Evolutionary conservation across 1,140 invertebrate genomes (phyloP), one percentile per base, ranked within the genome.

Genomic region (Phymastichus coffea): DNA sequence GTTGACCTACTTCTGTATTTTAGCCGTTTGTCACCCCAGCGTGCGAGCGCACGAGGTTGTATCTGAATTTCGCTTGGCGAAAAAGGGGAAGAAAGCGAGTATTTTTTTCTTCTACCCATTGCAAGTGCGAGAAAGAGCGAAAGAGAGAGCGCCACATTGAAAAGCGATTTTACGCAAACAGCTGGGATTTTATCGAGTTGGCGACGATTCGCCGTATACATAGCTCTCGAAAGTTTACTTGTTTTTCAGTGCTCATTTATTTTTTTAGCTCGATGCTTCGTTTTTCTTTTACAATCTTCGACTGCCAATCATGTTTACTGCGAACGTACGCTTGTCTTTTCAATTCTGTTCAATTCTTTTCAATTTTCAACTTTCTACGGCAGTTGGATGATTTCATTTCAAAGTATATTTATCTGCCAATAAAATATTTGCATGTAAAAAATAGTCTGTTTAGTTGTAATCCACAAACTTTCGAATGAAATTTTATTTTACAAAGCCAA

Each of bases 1-100:
- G 60, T 66, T 77, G 73, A 76, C 70, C 71, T 67, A 77, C 68
- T 75, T 76, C 64, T 64, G 47, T 68, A 68, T 73, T 68, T 73
- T 65, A 67, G 70, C 37, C 67, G 66, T 75, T 73, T 70, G 66
- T 75, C 68, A 71, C 63, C 61, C 41, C 19, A 2, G 57, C 51
- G 52, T 57, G 37, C 51, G n/a, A n/a, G n/a, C n/a, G 38, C 25
- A 40, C 38, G 19, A 10, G 19, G 20, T 38, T 60, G 49, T 53
- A 48, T 60, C 41, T 53, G 57, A 60, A 40, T 53, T 53, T 53
- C 35, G 12, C 43, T 25, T 17, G 37, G 20, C 40, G 26, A 20
- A 33, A 23, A 10, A 30, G 51, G 43, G 49, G 30, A 12, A 53
- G 10, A 6, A 9, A 30, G 48, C 40, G 28, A 30, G 35, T 17